These are phyloP conservation scores for Mylabris sibirica DNA, from an alignment of 2,888 invertebrate species.

Conservation along the genomic window DNA sequence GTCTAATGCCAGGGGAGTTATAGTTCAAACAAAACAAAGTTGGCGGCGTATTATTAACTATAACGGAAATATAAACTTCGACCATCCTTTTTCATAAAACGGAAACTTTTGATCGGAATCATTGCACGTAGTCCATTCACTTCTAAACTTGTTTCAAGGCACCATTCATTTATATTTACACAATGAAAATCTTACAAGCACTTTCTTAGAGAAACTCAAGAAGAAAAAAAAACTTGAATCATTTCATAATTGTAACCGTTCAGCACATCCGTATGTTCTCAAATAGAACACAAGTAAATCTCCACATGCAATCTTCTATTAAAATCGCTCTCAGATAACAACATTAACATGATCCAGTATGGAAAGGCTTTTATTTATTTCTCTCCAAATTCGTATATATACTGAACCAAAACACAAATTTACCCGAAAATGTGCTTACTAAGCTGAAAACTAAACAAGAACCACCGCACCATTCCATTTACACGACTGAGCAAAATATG, in stretches of 20 bases:
- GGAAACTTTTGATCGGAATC: constrained; percentile 47
- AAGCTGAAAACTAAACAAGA: constrained; percentile 51
- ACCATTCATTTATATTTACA: neutral
- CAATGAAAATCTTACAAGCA: neutral
- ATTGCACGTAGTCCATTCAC: constrained; percentile 38
- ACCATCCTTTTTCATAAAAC: constrained; percentile 57
- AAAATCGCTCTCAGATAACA: constrained; percentile 43
- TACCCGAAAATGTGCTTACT: constrained; percentile 49
- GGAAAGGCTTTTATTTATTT: constrained; percentile 46
- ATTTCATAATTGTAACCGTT: neutral
- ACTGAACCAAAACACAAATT: constrained; percentile 49
- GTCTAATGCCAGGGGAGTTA: constrained; percentile 48
- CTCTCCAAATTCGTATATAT: constrained; percentile 41
- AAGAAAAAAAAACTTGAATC: neutral
- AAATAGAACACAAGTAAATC: constrained; percentile 12
- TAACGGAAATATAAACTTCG: constrained; percentile 56
- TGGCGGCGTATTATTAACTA: constrained; percentile 53
- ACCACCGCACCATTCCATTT: constrained; percentile 43
- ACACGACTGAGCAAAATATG: constrained; percentile 47
- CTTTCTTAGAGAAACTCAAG: neutral
- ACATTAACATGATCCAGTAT: constrained; percentile 45
- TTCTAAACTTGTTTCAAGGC: neutral
- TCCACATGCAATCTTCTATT: constrained; percentile 34
- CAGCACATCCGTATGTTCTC: neutral
- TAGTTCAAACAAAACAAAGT: constrained; percentile 51